phyloP scores from a whole-genome alignment of 2,113 vertebrate species.

The Sander lucioperca region DNA sequence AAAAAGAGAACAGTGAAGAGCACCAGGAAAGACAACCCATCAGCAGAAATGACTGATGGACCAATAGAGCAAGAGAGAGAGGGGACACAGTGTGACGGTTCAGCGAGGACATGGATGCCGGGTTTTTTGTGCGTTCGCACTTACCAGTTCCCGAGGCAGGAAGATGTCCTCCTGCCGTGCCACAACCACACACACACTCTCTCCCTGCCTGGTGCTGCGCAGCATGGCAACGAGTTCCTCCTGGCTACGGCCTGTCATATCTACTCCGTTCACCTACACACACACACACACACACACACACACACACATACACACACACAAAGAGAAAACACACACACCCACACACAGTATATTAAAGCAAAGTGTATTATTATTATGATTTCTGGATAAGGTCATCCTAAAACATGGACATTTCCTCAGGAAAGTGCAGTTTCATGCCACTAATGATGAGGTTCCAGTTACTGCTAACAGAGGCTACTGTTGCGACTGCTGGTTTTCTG shows the following conservation, averaged over 20 bases:
- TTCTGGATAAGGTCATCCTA: too few relatives aligned
- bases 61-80: not conserved
- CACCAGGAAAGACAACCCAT: not conserved
- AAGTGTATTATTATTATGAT: constrained; percentile 1
- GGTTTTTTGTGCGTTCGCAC: constrained; percentile 20
- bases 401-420: not conserved
- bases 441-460: not conserved
- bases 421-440: not conserved
- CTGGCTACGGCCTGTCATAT: constrained; percentile 91
- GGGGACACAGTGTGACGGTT: not conserved
- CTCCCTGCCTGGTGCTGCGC: constrained; percentile 95
- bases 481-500: not conserved
- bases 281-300: constrained; percentile 23
- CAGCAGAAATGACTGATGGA: not conserved
- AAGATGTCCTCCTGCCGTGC: constrained; percentile 92
- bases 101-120: not conserved
- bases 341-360: constrained; percentile 37
- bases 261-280: constrained; percentile 92
- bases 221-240: constrained; percentile 96
- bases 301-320: constrained; percentile 1
- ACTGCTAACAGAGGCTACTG: not conserved
- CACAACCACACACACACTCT: constrained; percentile 88
- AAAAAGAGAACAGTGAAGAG: not conserved
- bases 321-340: not conserved
- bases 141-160: constrained; percentile 94